Percentiles rank a stretch among this genome's conserved stretches.
Evolutionary conservation across 2,797 vertebrate species (phyloP).

Genomic region (Gambelia wislizenii): DNA sequence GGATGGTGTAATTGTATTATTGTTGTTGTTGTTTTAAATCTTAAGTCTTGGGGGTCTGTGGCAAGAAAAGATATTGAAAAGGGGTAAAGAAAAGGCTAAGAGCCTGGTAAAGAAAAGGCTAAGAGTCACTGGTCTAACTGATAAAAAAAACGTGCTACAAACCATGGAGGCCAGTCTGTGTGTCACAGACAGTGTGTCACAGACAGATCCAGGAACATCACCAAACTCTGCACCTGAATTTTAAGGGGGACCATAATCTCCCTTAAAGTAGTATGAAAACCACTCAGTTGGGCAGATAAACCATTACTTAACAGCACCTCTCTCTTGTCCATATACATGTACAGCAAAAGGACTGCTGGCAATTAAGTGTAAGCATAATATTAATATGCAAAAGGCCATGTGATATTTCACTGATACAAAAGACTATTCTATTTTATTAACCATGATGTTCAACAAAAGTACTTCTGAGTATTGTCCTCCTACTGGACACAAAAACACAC

Average conservation of each 20-base stretch:
- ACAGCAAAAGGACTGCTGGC: background rate
- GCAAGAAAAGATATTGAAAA: no score
- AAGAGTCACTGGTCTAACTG: no score
- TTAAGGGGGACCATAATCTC: background rate
- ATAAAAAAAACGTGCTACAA: no score
- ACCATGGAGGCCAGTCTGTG: no score
- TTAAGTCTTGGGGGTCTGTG: no score
- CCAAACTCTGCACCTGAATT: no score
- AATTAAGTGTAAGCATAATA: background rate
- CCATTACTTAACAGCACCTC: background rate
- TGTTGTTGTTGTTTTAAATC: no score
- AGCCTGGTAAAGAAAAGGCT: no score
- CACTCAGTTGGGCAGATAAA: background rate
- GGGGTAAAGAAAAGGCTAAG: no score
- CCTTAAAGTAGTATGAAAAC: background rate
- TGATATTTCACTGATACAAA: background rate
- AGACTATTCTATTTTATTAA: background rate
- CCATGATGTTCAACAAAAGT: background rate
- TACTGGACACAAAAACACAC: background rate
- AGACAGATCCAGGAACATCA: no score
- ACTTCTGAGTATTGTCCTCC: background rate
- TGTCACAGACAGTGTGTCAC: no score
- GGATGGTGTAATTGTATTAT: no score
- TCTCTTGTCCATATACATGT: background rate
- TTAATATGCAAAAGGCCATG: background rate